Conservation (phyloP, 2,888 invertebrate genomes). For the Andrena trimmerana region DNA sequence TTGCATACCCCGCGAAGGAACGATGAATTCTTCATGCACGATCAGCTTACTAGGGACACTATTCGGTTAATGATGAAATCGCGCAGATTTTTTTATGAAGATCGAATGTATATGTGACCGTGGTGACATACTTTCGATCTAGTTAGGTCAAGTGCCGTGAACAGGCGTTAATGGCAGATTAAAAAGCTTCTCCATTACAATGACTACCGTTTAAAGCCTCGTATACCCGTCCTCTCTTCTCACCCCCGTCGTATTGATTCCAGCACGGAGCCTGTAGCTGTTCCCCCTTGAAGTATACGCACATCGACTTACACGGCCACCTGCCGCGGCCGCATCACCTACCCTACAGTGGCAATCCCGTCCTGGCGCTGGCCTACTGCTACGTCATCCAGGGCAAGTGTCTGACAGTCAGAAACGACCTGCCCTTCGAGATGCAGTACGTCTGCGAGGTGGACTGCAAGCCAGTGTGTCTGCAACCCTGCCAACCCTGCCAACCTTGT, state of each 20-base stretch:
- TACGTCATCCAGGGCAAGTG: slow-evolving; percentile 85
- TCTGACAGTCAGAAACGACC: slow-evolving; percentile 77
- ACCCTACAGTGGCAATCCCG: slow-evolving; percentile 91
- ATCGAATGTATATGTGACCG: no score
- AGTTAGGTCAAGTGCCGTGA: slow-evolving; percentile 43
- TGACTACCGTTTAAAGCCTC: slow-evolving; percentile 54
- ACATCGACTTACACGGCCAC: slow-evolving; percentile 92
- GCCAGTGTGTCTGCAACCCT: slow-evolving; percentile 73
- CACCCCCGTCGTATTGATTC: slow-evolving; percentile 69
- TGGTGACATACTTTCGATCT: no score
- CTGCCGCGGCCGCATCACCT: slow-evolving; percentile 85
- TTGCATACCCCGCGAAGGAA: not conserved
- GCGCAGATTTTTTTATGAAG: no score
- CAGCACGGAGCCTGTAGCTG: slow-evolving; percentile 81
- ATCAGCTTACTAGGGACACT: slow-evolving; percentile 34
- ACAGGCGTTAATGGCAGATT: slow-evolving; percentile 64
- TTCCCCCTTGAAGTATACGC: slow-evolving; percentile 91
- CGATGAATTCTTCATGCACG: slow-evolving; percentile 61
- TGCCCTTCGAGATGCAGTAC: slow-evolving; percentile 79
- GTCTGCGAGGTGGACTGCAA: slow-evolving; percentile 76
- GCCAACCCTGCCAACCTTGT: slow-evolving; percentile 66
- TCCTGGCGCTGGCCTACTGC: slow-evolving; percentile 89
- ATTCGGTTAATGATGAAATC: no score
- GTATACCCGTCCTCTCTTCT: slow-evolving; percentile 40
- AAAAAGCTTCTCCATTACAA: slow-evolving; percentile 66